Base-by-base conservation (phyloP, 2,888 invertebrate genomes). In the Sarcophaga carnaria region DNA sequence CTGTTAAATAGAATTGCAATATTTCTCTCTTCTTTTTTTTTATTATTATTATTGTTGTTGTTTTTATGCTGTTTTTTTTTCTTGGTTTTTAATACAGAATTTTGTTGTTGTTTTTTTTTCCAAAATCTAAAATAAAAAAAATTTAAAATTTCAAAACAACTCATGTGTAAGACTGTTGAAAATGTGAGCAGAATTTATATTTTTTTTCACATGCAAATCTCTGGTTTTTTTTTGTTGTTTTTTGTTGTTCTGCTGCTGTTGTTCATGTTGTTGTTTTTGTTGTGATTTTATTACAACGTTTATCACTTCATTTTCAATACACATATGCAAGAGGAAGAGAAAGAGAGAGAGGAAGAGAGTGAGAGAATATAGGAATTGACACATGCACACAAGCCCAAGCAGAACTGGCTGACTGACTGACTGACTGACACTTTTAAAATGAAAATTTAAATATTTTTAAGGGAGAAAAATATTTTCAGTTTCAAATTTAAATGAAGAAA, bases 141-240 rank as follows among this genome's bases (percentile, higher is more conserved):
- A 5, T 12, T 12, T 4, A 3, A 54, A 54, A 54, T 54, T 54
- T 54, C 17, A 54, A 54, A 54, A 54, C 54, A 60, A 74, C 66
- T 80, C 80, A 80, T 80, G 80, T 67, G 80, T 25, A 74, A 80
- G 27, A 60, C 60, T 80, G 47, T 67, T 74, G 80, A 66, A 80
- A 72, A 80, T 80, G 80, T 80, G 80, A 17, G 25, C 54, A 54
- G 54, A 54, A 54, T 54, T 14, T 17, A 54, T 14, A 17, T 54
- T 14, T 54, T 14, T 54, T 54, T 54, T 17, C 12, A 17, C 4
- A 54, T 54, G 54, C 17, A 54, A 54, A 54, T 54, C 5, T 54
- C 17, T 2, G 1, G 20, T 20, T 20, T 20, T 22, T 22, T 22
- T 22, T 22, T 22, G 0, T 22, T 1, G 22, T 14, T 54, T 17